Conservation (phyloP, 2,888 invertebrate species). For the Exocentrus adspersus region DNA sequence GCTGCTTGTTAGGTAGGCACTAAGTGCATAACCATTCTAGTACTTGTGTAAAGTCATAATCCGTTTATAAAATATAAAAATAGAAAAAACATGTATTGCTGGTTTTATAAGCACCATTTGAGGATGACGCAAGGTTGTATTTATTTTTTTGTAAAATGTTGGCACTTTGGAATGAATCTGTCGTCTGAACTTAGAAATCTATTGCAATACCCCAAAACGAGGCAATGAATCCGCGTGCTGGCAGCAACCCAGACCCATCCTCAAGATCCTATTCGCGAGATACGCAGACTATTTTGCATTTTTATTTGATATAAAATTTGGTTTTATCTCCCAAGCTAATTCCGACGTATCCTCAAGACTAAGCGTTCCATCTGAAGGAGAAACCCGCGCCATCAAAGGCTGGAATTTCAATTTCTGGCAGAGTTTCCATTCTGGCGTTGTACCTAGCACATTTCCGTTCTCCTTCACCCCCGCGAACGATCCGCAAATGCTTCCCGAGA, state of each 20-base stretch:
- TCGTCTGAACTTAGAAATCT: no score
- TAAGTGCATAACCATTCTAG: neutral
- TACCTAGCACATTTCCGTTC: slow-evolving; percentile 45
- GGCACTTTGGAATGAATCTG: no score
- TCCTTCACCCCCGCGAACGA: slow-evolving; percentile 41
- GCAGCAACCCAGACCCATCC: neutral
- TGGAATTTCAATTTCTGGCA: slow-evolving; percentile 59
- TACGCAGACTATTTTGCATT: neutral
- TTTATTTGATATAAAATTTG: slow-evolving; percentile 1
- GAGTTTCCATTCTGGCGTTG: slow-evolving; percentile 52
- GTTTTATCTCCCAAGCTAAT: slow-evolving; percentile 15
- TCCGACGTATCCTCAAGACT: slow-evolving; percentile 50
- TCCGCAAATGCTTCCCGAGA: slow-evolving; percentile 56
- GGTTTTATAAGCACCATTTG: no score
- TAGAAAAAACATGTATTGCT: no score
- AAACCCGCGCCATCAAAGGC: slow-evolving; percentile 49
- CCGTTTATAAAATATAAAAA: no score
- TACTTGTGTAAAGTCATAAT: no score
- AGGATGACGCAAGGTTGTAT: no score
- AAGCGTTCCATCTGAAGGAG: slow-evolving; percentile 36
- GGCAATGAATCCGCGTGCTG: neutral
- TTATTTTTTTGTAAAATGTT: no score
- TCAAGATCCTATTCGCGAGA: neutral
- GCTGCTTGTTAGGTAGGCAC: neutral
- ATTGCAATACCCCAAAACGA: no score